A percentile compares a stretch with the other conserved stretches of the same genome.
These are phyloP conservation scores for Ypsolopha scabrella DNA, from an alignment of 2,888 invertebrate genomes.

Conservation along the genomic window DNA sequence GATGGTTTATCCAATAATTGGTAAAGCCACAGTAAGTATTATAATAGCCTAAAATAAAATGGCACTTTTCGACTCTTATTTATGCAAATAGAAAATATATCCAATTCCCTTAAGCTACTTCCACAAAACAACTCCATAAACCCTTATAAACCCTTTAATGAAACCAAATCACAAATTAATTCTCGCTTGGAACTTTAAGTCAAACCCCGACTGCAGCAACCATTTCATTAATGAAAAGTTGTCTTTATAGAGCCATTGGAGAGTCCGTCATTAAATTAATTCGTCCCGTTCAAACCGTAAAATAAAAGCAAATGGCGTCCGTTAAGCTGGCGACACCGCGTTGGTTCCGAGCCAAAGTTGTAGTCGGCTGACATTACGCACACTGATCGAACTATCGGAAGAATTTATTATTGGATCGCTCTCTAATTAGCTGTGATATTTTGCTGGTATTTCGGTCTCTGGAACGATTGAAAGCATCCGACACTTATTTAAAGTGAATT, in stretches of 20 bases:
- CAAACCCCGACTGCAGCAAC: no score
- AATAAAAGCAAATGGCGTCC: slow-evolving; percentile 54
- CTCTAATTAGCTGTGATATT: neutral
- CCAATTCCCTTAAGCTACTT: no score
- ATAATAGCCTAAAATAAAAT: no score
- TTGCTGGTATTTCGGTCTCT: slow-evolving; percentile 15
- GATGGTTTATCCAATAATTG: no score
- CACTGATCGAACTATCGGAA: slow-evolving; percentile 13
- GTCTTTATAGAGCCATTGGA: neutral
- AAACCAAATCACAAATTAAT: no score
- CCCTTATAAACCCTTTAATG: no score
- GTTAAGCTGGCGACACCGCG: slow-evolving; percentile 37
- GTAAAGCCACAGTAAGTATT: no score
- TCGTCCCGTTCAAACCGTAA: slow-evolving; percentile 53
- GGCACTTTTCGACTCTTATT: no score
- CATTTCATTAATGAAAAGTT: neutral
- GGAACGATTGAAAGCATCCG: neutral
- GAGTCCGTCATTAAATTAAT: neutral
- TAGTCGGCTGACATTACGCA: slow-evolving; percentile 14
- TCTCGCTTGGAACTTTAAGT: no score
- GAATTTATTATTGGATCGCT: slow-evolving; percentile 8
- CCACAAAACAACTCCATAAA: no score
- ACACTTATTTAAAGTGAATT: no score
- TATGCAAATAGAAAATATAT: no score
- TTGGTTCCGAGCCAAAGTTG: slow-evolving; percentile 56